Base-by-base conservation (phyloP, 2,113 vertebrate species). In the Excalfactoria chinensis region DNA sequence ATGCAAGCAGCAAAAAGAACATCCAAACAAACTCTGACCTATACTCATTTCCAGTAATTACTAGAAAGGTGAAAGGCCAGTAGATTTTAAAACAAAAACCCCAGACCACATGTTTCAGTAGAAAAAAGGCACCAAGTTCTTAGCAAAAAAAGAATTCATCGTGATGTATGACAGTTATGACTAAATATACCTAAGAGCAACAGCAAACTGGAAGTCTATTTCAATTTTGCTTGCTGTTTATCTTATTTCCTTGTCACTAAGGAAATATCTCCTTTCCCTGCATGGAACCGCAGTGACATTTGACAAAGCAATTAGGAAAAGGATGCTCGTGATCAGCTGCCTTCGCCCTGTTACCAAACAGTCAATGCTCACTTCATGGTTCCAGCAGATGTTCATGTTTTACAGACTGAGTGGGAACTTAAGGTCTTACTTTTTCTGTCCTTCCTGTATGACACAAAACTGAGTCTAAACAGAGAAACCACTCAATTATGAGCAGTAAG, bases 251-350 rank as follows among this genome's bases (percentile, higher is more conserved):
- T 86, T 62, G 55, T 82, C 63, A 90, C 88, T 88, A 93, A 89
- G 82, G 91, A 96, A 95, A 87, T 89, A 46, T 37, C 77, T 79
- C 74, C 83, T 91, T 89, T 87, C 71, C 82, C 48, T 85, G 72
- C 49, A 63, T n/a, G 37, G 68, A 76, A 73, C 32, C 63, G 15
- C 10, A 77, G 67, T n/a, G 84, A 94, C 94, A 92, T 92, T 90
- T 95, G 93, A 95, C 91, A 93, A 93, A 90, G 55, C 83, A 94
- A 96, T 96, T 96, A 94, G 92, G 58, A 86, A 62, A 66, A 93
- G 74, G 43, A 87, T 0, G 4, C 73, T 63, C 63, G 66, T 5
- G 62, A 95, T 92, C 86, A 90, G 76, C 93, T 93, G 92, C 86
- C 53, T 94, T 91, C 90, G 81, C 71, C 84, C 89, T 74, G 51